These are phyloP conservation scores for Ichneumoninae sp. DNA, from an alignment of 2,888 invertebrate genomes.

Conservation along the genomic window DNA sequence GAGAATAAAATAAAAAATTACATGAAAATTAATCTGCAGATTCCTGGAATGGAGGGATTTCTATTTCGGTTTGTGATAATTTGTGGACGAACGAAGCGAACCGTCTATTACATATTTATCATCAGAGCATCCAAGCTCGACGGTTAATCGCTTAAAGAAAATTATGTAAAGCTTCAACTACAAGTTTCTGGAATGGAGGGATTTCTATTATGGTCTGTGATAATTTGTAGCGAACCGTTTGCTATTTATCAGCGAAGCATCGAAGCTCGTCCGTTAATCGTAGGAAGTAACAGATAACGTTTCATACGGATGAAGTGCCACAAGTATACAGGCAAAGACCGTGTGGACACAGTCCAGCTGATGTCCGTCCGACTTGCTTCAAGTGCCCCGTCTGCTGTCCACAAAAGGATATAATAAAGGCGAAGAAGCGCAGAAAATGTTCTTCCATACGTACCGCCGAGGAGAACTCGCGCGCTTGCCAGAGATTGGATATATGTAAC, in stretches of 20 bases:
- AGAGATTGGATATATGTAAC: slow-evolving; percentile 56
- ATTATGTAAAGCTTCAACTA: slow-evolving; percentile 35
- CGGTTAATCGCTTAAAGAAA: not conserved
- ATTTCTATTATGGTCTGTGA: slow-evolving; percentile 54
- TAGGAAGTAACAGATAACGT: slow-evolving; percentile 48
- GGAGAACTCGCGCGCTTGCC: slow-evolving; percentile 7
- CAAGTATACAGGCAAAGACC: slow-evolving; percentile 19
- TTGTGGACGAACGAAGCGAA: slow-evolving; percentile 19
- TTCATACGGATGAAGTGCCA: slow-evolving; percentile 10
- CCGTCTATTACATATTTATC: no score
- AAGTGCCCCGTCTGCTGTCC: slow-evolving; percentile 24
- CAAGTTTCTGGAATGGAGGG: slow-evolving; percentile 48
- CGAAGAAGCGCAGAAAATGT: slow-evolving; percentile 24
- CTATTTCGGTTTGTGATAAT: slow-evolving; percentile 48
- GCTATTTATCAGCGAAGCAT: slow-evolving; percentile 50
- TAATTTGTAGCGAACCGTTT: slow-evolving; percentile 48
- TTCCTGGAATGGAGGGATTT: slow-evolving; percentile 42
- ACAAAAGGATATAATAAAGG: slow-evolving; percentile 51
- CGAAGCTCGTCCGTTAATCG: slow-evolving; percentile 20
- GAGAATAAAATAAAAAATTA: slow-evolving; percentile 13
- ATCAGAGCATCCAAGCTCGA: no score
- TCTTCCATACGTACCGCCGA: not conserved
- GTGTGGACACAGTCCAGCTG: slow-evolving; percentile 9
- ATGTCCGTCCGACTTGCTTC: not conserved
- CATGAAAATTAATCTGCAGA: slow-evolving; percentile 47